A percentile compares a stretch with the other conserved stretches of the same genome.
These are phyloP conservation scores for Eubucco bourcierii DNA, from an alignment of 2,113 vertebrate species.

Conservation along the genomic window DNA sequence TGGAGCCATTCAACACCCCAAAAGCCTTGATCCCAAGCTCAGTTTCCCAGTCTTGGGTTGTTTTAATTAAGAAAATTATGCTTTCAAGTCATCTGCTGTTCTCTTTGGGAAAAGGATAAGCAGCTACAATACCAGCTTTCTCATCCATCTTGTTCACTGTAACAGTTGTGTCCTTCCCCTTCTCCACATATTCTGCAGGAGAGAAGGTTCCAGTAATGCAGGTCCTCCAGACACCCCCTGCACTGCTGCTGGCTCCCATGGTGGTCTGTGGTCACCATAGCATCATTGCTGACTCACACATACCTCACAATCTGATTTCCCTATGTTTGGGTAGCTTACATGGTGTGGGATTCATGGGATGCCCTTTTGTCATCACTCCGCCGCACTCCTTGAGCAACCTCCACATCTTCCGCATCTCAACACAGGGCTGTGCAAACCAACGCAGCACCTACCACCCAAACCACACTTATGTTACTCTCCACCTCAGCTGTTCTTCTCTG, in stretches of 20 bases:
- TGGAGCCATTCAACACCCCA: not conserved
- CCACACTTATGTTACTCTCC: too few relatives aligned
- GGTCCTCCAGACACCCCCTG: accelerated
- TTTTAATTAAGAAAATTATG: not conserved
- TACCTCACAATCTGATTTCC: not conserved
- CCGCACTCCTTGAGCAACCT: not conserved
- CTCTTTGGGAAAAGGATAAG: not conserved
- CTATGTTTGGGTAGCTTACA: not conserved
- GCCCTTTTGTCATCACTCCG: not conserved
- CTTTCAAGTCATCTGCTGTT: not conserved
- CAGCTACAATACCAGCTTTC: not conserved
- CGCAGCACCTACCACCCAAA: too few relatives aligned
- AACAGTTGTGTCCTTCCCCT: not conserved
- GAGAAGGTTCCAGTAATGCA: accelerated
- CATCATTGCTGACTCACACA: accelerated
- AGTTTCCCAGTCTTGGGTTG: not conserved
- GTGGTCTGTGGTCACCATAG: accelerated
- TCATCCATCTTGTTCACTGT: not conserved
- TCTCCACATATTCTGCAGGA: not conserved
- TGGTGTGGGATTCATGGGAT: accelerated
- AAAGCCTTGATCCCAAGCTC: not conserved
- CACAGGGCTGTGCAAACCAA: too few relatives aligned
- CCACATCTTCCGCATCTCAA: too few relatives aligned
- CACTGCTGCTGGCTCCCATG: not conserved
- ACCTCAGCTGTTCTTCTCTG: too few relatives aligned